phyloP scores from a whole-genome alignment of 2,888 invertebrate genomes.

The Xylocampa areola region DNA sequence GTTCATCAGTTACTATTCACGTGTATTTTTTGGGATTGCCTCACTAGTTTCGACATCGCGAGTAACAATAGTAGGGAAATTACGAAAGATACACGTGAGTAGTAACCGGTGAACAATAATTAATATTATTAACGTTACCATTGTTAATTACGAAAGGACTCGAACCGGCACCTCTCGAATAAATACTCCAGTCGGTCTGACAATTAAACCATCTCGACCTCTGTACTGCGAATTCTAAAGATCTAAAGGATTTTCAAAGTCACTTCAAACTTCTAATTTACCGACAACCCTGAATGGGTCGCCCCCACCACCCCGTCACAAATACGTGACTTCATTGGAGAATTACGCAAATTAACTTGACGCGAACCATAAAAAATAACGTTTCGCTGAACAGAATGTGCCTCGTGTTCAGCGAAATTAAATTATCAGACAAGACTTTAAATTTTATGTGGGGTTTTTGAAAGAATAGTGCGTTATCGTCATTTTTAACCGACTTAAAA shows the following conservation, averaged over 20 bases:
- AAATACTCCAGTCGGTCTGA: no score
- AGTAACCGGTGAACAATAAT: no score
- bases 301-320: slow-evolving; percentile 29
- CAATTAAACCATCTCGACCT: no score
- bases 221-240: not conserved
- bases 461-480: slow-evolving; percentile 28
- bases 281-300: slow-evolving; percentile 26
- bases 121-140: no score
- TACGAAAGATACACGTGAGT: no score
- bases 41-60: no score
- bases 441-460: slow-evolving; percentile 25
- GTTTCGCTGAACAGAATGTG: slow-evolving; percentile 37
- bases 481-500: not conserved
- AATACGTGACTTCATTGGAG: slow-evolving; percentile 58
- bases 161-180: no score
- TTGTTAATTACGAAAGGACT: no score
- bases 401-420: slow-evolving; percentile 49
- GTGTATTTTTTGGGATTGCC: no score
- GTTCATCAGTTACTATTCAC: no score
- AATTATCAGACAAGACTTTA: slow-evolving; percentile 43
- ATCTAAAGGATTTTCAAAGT: not conserved
- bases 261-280: not conserved
- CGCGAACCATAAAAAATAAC: slow-evolving; percentile 57
- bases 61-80: no score
- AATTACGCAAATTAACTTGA: slow-evolving; percentile 59